Evolutionary conservation across 2,797 vertebrate species (phyloP).

Genomic region (Liparis tanakae): DNA sequence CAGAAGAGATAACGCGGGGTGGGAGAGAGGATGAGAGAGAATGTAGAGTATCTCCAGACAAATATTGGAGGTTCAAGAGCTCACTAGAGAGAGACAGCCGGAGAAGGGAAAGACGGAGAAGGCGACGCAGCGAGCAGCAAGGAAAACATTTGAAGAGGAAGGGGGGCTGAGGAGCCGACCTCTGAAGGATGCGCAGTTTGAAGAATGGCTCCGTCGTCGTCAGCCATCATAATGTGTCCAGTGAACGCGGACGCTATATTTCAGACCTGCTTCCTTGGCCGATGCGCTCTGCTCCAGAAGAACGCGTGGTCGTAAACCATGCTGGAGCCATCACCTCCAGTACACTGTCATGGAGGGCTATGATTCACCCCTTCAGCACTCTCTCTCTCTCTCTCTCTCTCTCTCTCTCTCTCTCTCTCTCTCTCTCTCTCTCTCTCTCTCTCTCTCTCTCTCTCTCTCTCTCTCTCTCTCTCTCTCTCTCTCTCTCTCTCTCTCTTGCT

Average conservation of each 20-base stretch:
- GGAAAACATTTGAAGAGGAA: slow-evolving; percentile 65
- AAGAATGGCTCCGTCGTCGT: too few species aligned
- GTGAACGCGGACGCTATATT: too few species aligned
- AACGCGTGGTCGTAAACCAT: background rate
- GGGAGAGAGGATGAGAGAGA: slow-evolving; percentile 55
- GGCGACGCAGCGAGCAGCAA: slow-evolving; percentile 40
- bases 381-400: background rate
- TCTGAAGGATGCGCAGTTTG: too few species aligned
- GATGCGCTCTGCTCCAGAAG: background rate
- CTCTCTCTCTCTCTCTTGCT: slow-evolving; percentile 3
- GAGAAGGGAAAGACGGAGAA: slow-evolving; percentile 39
- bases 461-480: slow-evolving; percentile 7
- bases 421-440: background rate
- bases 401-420: background rate
- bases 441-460: background rate
- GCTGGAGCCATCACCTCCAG: too few species aligned
- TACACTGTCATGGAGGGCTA: slow-evolving; percentile 39
- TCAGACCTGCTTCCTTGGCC: background rate
- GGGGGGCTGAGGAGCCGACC: too few species aligned
- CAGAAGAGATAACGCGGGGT: slow-evolving; percentile 28
- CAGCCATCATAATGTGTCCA: too few species aligned
- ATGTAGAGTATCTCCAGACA: slow-evolving; percentile 59
- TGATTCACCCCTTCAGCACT: slow-evolving; percentile 42
- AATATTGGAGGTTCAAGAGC: slow-evolving; percentile 69
- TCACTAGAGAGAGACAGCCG: slow-evolving; percentile 61